Evolutionary conservation across 2,888 invertebrate genomes (phyloP), one percentile per base, ranked within the genome.

Genomic region (Agrotis clavis): DNA sequence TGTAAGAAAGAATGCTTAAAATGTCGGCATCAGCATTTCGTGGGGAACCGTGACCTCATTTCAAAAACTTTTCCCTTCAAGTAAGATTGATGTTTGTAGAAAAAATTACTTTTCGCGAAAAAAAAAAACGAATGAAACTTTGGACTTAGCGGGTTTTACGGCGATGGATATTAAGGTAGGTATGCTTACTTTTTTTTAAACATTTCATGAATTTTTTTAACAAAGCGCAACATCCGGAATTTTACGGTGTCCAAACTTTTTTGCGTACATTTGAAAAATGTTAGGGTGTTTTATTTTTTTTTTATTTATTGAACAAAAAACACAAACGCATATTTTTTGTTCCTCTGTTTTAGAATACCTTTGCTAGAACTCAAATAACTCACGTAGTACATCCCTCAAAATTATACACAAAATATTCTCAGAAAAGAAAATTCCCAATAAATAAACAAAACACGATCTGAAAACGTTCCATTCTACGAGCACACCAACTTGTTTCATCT

Each of bases 11-110:
- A 92, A 92, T 94, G 90, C 92, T 91, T 87, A 91, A 92, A 94
- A 93, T 90, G 90, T 88, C 87, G 87, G 89, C 88, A 86, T 87
- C 90, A 91, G 86, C 89, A 91, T 92, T 93, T 91, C 88, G 90
- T 86, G 91, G 91, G 81, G 90, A 92, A 90, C 91, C 89, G 88
- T 94, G 93, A 94, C 94, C 94, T 91, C 90, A 89, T 93, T 94
- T 90, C 88, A 77, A 85, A 92, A 93, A 93, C 87, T 94, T 94
- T 90, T 89, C 85, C 87, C 88, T 90, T 90, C 89, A 90, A 91
- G 88, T 88, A 93, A 95, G 94, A 95, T 94, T 94, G 93, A 94
- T 94, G 94, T 92, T 94, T 89, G 85, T 82, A 78, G 82, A 87
- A 92, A 92, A 93, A 90, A 89, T 84, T 83, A 85, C 86, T 87